These are phyloP conservation scores for Melanogrammus aeglefinus DNA, from an alignment of 2,797 vertebrate genomes.

Conservation along the genomic window DNA sequence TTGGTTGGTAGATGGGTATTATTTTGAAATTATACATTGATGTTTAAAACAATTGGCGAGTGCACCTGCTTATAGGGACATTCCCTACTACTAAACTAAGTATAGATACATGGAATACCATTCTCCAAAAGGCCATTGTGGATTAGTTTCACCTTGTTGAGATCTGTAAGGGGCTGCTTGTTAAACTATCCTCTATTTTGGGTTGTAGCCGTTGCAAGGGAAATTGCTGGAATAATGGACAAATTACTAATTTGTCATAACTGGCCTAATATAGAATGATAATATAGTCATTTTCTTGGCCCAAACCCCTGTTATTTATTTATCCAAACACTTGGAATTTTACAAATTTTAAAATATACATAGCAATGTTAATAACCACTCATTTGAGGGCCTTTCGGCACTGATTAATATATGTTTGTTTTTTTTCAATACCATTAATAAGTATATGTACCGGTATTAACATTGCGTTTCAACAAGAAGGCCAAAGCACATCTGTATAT, in stretches of 20 bases:
- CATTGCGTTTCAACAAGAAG: constrained; percentile 20
- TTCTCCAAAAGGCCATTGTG: constrained; percentile 21
- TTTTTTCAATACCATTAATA: constrained; percentile 20
- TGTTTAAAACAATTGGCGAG: background rate
- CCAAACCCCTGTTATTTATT: background rate
- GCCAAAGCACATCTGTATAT: constrained; percentile 24
- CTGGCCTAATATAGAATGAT: no score
- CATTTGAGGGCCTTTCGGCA: constrained; percentile 34
- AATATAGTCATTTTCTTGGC: background rate
- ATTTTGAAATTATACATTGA: background rate
- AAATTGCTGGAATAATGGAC: no score
- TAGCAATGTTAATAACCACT: constrained; percentile 14
- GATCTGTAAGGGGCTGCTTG: constrained; percentile 12
- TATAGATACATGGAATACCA: background rate
- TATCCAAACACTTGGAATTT: background rate
- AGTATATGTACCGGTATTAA: constrained; percentile 30
- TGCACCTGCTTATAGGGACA: background rate
- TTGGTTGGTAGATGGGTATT: constrained; percentile 11
- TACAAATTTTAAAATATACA: background rate
- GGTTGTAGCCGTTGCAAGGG: background rate
- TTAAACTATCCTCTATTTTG: background rate
- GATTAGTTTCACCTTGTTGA: background rate
- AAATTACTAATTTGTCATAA: no score
- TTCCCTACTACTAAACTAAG: background rate
- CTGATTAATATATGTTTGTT: constrained; percentile 39